Conservation (phyloP, 2,797 vertebrate genomes). For the Chiropotes sagulatus region DNA sequence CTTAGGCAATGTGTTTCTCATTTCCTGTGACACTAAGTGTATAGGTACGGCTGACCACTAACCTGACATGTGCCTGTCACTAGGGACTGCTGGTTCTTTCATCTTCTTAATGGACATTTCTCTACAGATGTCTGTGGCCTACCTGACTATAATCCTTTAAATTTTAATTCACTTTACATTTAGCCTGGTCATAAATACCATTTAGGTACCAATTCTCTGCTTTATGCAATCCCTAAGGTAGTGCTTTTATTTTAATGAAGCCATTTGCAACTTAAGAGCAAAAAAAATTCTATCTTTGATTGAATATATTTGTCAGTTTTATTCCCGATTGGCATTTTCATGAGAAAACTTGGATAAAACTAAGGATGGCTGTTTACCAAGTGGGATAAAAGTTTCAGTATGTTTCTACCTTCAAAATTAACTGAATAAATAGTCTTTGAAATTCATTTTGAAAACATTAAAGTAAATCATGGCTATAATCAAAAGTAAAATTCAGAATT, state of each 20-base stretch:
- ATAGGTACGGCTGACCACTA: conserved; percentile 85
- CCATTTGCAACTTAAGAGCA: conserved; percentile 97
- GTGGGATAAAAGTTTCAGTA: conserved; percentile 86
- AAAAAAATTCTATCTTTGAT: conserved; percentile 92
- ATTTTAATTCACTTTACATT: conserved; percentile 99
- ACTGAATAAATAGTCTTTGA: conserved; percentile 84
- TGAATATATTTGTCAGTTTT: conserved; percentile 95
- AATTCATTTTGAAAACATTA: conserved; percentile 83
- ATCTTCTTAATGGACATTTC: conserved; percentile 97
- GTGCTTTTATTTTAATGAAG: conserved; percentile 99
- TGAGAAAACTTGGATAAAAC: conserved; percentile 91
- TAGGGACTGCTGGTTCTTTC: conserved; percentile 89
- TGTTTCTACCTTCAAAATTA: conserved; percentile 85
- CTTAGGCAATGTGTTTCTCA: conserved; percentile 81
- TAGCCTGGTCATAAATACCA: conserved; percentile 98
- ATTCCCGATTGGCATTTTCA: conserved; percentile 96
- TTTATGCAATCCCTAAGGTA: conserved; percentile 95
- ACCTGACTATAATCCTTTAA: conserved; percentile 99
- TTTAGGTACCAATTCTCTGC: conserved; percentile 95
- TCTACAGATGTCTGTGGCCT: conserved; percentile 92
- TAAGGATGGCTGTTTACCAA: conserved; percentile 85
- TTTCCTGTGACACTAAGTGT: conserved; percentile 83
- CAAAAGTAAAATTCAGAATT: conserved; percentile 82
- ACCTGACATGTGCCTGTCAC: conserved; percentile 83
- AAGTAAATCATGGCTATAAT: conserved; percentile 81